Evolutionary conservation across 2,888 invertebrate species (phyloP).

Genomic region (Nephrotoma flavescens): DNA sequence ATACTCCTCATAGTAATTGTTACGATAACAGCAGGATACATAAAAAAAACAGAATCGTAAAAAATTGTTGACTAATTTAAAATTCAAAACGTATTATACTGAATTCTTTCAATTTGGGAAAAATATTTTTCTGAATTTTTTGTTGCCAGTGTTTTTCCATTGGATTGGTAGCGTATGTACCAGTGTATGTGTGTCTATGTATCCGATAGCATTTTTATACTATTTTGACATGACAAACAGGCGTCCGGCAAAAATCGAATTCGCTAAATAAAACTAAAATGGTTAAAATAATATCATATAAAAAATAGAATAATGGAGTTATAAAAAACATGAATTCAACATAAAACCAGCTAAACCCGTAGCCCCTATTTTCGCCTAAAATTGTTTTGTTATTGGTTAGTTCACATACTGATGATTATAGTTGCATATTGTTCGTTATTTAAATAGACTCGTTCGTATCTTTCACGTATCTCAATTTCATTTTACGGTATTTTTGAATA

Average conservation of each 20-base stretch:
- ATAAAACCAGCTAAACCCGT: not conserved
- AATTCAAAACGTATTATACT: not conserved
- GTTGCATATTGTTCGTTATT: not conserved
- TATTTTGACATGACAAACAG: not conserved
- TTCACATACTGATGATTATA: not conserved
- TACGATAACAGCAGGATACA: not conserved
- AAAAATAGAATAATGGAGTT: not conserved
- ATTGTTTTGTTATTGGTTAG: not conserved
- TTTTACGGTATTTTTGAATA: not conserved
- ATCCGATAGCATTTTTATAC: not conserved
- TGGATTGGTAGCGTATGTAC: not conserved
- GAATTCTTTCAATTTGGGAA: not conserved
- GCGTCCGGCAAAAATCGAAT: not conserved
- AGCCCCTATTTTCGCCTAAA: not conserved
- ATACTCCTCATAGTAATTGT: not conserved
- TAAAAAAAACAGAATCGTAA: not conserved
- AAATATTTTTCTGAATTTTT: not conserved
- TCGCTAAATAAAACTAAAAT: not conserved
- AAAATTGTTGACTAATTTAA: not conserved
- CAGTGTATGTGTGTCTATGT: not conserved
- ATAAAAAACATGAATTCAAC: not conserved
- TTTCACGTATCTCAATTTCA: not conserved
- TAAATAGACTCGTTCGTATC: not conserved
- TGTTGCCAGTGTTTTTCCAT: not conserved
- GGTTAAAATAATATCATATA: not conserved